These are phyloP conservation scores for Leptobrachium ailaonicum DNA, from an alignment of 2,113 vertebrate genomes.

Conservation along the genomic window DNA sequence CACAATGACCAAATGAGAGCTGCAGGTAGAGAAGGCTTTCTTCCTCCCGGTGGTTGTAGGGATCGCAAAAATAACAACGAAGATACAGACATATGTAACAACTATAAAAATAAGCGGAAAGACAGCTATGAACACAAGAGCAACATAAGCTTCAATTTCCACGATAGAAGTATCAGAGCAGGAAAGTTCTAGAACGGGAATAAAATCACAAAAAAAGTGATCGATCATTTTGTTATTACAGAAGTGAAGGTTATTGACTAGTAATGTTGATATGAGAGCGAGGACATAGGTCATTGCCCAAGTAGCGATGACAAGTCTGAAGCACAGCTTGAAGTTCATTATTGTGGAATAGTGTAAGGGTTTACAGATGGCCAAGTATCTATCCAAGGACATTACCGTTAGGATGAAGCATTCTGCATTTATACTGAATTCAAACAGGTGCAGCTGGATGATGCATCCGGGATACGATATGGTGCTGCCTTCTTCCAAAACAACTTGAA, in stretches of 20 bases:
- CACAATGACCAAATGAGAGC: neutral
- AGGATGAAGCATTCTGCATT: neutral
- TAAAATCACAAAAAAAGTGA: slow-evolving; percentile 23
- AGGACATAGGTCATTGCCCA: slow-evolving; percentile 38
- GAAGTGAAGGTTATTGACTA: neutral
- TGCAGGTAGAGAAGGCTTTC: no score
- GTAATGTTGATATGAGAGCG: slow-evolving; percentile 5
- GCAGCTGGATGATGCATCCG: neutral
- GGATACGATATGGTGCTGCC: neutral
- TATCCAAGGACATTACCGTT: neutral
- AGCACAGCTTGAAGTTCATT: neutral
- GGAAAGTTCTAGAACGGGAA: neutral
- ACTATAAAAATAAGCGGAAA: neutral
- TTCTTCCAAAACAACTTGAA: neutral
- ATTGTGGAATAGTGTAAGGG: neutral
- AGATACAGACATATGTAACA: slow-evolving; percentile 9
- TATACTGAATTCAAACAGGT: neutral
- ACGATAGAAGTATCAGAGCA: neutral
- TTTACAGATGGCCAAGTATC: no score
- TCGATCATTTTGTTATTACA: slow-evolving; percentile 1
- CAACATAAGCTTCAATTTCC: neutral
- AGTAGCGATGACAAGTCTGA: neutral
- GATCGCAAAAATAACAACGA: neutral
- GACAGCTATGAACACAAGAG: neutral
- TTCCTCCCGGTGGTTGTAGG: no score